Conservation (phyloP, 1,140 invertebrate genomes). For the Ctenoplectra terminalis region DNA sequence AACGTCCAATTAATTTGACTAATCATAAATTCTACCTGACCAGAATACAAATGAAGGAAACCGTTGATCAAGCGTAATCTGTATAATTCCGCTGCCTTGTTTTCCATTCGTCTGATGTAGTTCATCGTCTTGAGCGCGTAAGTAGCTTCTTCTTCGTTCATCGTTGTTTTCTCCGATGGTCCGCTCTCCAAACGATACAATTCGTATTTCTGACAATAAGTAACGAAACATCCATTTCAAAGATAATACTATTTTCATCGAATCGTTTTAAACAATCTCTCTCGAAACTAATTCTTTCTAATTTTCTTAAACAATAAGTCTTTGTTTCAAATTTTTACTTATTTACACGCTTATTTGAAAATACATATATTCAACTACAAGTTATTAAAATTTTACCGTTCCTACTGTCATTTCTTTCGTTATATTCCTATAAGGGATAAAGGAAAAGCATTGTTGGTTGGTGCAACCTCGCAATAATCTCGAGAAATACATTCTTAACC, state of each 20-base stretch:
- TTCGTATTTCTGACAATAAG: slow-evolving; percentile 59
- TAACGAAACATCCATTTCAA: neutral
- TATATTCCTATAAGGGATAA: neutral
- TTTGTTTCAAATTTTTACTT: too few relatives aligned
- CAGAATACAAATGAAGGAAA: slow-evolving; percentile 91
- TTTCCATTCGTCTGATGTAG: slow-evolving; percentile 89
- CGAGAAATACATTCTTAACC: neutral
- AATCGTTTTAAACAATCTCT: too few relatives aligned
- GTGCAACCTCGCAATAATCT: neutral
- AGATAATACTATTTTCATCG: slow-evolving; percentile 3
- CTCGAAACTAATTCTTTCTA: too few relatives aligned
- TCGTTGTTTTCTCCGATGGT: neutral
- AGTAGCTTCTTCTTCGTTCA: slow-evolving; percentile 37
- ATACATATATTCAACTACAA: neutral
- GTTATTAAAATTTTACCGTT: slow-evolving; percentile 30
- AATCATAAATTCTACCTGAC: slow-evolving; percentile 82
- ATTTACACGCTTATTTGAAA: too few relatives aligned
- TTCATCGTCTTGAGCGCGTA: slow-evolving; percentile 83
- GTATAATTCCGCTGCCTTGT: slow-evolving; percentile 89
- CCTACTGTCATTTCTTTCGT: slow-evolving; percentile 5
- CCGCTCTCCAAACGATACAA: slow-evolving; percentile 60
- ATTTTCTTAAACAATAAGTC: too few relatives aligned
- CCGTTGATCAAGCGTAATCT: slow-evolving; percentile 90
- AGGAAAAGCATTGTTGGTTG: neutral
- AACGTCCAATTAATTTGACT: neutral